Evolutionary conservation across 2,797 vertebrate genomes (phyloP), one percentile per base, ranked within the genome.

Genomic region (Prionace glauca): DNA sequence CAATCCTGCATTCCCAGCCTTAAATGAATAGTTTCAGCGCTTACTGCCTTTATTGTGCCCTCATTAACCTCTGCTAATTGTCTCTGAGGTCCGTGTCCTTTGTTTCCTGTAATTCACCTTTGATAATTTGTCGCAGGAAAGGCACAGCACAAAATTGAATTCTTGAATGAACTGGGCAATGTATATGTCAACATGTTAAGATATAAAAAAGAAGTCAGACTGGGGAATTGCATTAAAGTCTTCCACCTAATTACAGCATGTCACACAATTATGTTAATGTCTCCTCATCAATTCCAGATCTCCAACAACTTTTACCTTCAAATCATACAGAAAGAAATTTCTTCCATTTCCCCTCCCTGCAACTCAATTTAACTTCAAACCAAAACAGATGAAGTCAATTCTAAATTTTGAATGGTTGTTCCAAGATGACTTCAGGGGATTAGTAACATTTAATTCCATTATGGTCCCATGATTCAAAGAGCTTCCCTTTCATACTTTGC

Each of bases 391-490:
- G 56, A n/a, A 65, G 32, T 91, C 88, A 91, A 65, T 91, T 91
- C 60, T 32, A 32, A 91, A 65, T 65, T 91, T 62, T 91, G 50
- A 91, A 91, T 91, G 32, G 81, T n/a, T 84, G 22, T 41, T 91
- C 26, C 88, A 91, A 91, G 56, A 65, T 91, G 26, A 16, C 88
- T 65, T 32, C 88, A 91, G 88, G 88, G 88, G 88, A n/a, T 91
- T 91, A 91, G 56, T 91, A 91, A 62, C 32, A 65, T 65, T 18
- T 32, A 91, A 29, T 91, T 91, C 60, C 29, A 16, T 20, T 65
- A n/a, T 29, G n/a, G 29, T 91, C 60, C 62, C 88, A 65, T 62
- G 11, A 90, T 91, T 29, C 60, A 65, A 62, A 91, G 62, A 32
- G 20, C 56, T 91, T 91, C 88, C 60, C 56, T 32, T n/a, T 91